Evolutionary conservation across 2,888 invertebrate genomes (phyloP), one percentile per base, ranked within the genome.

Genomic region (Heliconius aoede): DNA sequence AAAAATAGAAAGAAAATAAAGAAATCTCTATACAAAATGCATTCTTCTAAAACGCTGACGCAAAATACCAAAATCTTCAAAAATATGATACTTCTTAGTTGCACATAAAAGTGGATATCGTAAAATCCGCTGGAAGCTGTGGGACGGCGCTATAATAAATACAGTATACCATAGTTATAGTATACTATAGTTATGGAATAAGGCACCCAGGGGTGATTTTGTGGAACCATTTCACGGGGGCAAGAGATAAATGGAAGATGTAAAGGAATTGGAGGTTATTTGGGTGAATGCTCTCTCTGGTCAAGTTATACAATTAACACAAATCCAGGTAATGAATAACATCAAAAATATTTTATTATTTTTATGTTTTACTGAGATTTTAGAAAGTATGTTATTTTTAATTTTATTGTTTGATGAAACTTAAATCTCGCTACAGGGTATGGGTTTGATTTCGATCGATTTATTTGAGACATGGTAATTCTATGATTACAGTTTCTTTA

Each of bases 81-180:
- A 78, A 71, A 78, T 78, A 78, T 73, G 61, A 72, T 60, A 60
- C 71, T 60, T 32, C 68, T 78, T 28, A 65, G 73, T 61, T 61
- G 51, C 76, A 78, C 71, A 72, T 78, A 78, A 78, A 78, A 51
- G 76, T 61, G 78, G 78, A 76, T 76, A 72, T 78, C 76, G 73
- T 78, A 76, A 73, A 69, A 69, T 68, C 68, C 69, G 40, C 55
- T 73, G 55, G 69, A 67, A 76, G 67, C 78, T 76, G 78, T 30
- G 75, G 73, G 73, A 76, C 72, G 72, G 78, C 76, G 77, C 73
- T 67, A 79, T 76, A 65, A 79, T 79, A 79, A 79, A 79, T 77
- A 77, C n/a, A 15, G 30, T 60, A 60, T 60, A 15, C 24, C n/a
- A 21, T n/a, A 55, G 55, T 21, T 58, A 58, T 46, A 11, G 55